A percentile compares a stretch with the other conserved stretches of the same genome.
phyloP scores from a whole-genome alignment of 1,140 invertebrate species.

The Ganaspis sp. region DNA sequence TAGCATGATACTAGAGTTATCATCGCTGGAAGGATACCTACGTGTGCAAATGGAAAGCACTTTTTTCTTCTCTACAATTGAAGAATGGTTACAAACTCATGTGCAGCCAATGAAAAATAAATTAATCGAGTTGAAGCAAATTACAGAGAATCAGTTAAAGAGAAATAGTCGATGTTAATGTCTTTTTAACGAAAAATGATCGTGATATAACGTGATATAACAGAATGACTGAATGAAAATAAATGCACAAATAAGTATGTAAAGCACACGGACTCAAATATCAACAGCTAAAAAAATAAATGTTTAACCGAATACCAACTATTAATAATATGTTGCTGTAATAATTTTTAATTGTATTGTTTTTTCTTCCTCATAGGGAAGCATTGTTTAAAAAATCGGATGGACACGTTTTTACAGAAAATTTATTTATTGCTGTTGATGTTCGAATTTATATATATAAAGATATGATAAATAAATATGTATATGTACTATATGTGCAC shows the following conservation, averaged over 20 bases:
- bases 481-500: not conserved
- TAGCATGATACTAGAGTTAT: constrained; percentile 77
- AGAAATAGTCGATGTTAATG: constrained; percentile 64
- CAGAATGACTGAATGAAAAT: not conserved
- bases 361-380: too few relatives aligned
- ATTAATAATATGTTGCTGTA: too few relatives aligned
- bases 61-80: constrained; percentile 75
- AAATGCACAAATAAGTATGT: constrained; percentile 11
- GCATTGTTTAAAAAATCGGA: too few relatives aligned
- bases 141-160: constrained; percentile 75
- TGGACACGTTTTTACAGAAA: not conserved
- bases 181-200: not conserved
- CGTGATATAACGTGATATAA: constrained; percentile 8
- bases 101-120: constrained; percentile 76
- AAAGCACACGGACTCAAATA: not conserved
- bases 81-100: constrained; percentile 79
- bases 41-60: constrained; percentile 76
- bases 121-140: constrained; percentile 75
- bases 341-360: too few relatives aligned
- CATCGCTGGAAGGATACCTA: constrained; percentile 77
- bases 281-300: constrained; percentile 27
- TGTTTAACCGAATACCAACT: too few relatives aligned
- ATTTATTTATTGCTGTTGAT: constrained; percentile 9
- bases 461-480: not conserved
- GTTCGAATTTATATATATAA: not conserved